Evolutionary conservation across 2,888 invertebrate species (phyloP).

Genomic region (Halocaridina rubra): DNA sequence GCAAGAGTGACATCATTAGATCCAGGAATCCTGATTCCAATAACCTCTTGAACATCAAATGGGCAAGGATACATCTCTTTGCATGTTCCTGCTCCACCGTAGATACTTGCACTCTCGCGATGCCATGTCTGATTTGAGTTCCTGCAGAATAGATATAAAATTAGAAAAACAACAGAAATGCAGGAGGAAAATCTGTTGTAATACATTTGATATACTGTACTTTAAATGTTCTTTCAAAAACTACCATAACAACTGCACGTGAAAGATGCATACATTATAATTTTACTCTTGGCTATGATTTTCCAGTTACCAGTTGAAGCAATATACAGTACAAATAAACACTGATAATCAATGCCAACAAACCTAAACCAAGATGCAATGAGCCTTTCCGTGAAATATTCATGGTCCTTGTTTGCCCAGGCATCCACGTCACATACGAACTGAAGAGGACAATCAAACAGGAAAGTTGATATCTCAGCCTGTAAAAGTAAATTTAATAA

Average conservation of each 20-base stretch:
- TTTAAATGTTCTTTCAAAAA: too few species aligned
- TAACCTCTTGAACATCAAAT: slow-evolving; percentile 51
- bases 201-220: too few species aligned
- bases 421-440: slow-evolving; percentile 60
- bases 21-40: slow-evolving; percentile 52
- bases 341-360: too few species aligned
- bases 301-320: too few species aligned
- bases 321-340: too few species aligned
- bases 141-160: slow-evolving; percentile 26
- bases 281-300: too few species aligned
- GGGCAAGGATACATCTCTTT: slow-evolving; percentile 60
- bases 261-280: too few species aligned
- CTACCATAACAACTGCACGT: too few species aligned
- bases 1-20: not conserved
- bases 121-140: slow-evolving; percentile 44
- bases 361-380: slow-evolving; percentile 60
- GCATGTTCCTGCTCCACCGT: slow-evolving; percentile 33
- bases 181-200: too few species aligned
- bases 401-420: slow-evolving; percentile 58
- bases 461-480: not conserved
- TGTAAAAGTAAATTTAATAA: too few species aligned
- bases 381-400: slow-evolving; percentile 23
- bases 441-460: slow-evolving; percentile 61
- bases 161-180: too few species aligned
- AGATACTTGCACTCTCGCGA: not conserved